A percentile compares a stretch with the other conserved stretches of the same genome.
phyloP scores from a whole-genome alignment of 2,888 invertebrate genomes.

The Rhingia rostrata region DNA sequence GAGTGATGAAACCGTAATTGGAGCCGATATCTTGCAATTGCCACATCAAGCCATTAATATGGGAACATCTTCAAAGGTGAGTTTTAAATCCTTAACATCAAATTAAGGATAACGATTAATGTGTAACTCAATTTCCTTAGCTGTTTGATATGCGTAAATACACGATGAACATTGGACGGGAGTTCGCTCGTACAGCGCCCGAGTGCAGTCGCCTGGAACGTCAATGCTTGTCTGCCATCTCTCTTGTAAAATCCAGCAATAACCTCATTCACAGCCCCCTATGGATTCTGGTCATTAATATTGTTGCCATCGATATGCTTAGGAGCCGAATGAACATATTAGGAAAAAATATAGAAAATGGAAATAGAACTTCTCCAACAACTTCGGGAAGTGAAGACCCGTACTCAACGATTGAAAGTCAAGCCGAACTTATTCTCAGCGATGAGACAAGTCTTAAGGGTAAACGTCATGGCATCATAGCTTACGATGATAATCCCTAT shows the following conservation, averaged over 20 bases:
- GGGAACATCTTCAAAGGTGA: constrained; percentile 86
- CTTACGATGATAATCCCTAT: constrained; percentile 81
- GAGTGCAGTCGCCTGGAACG: constrained; percentile 87
- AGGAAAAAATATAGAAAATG: constrained; percentile 82
- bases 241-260: constrained; percentile 87
- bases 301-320: constrained; percentile 90
- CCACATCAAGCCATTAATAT: constrained; percentile 86
- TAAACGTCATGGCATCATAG: constrained; percentile 79
- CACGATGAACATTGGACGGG: constrained; percentile 87
- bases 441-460: constrained; percentile 79
- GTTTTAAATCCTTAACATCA: not conserved
- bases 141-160: constrained; percentile 90
- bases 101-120: not conserved
- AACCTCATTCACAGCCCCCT: constrained; percentile 89
- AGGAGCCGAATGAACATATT: constrained; percentile 86
- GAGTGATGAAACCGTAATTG: constrained; percentile 86
- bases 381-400: constrained; percentile 81
- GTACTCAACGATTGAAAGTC: constrained; percentile 82
- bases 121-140: constrained; percentile 78
- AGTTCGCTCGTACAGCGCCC: constrained; percentile 87
- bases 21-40: constrained; percentile 87
- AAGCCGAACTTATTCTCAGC: constrained; percentile 80
- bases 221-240: constrained; percentile 88
- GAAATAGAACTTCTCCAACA: constrained; percentile 79
- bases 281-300: constrained; percentile 91